These are phyloP conservation scores for Aproaerema taeniolella DNA, from an alignment of 2,888 invertebrate genomes.

Conservation along the genomic window DNA sequence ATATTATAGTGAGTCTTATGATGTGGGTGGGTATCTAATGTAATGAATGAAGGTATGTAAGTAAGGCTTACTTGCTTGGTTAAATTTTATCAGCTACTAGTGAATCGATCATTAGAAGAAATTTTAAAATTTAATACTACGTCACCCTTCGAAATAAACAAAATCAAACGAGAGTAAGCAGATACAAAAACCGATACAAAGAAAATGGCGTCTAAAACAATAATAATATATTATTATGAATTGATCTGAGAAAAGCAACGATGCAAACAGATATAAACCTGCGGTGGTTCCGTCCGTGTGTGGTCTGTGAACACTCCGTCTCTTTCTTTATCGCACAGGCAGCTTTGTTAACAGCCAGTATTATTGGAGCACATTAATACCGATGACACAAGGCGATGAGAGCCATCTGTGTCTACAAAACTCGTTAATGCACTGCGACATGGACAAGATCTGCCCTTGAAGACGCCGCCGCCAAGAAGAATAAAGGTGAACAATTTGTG, in stretches of 20 bases:
- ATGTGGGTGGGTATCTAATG: too few relatives aligned
- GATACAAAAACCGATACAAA: too few relatives aligned
- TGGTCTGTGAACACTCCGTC: slow-evolving; percentile 60
- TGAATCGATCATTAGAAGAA: too few relatives aligned
- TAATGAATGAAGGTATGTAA: too few relatives aligned
- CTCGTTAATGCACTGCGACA: slow-evolving; percentile 51
- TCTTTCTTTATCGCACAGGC: slow-evolving; percentile 56
- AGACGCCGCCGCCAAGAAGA: slow-evolving; percentile 37
- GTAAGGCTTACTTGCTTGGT: too few relatives aligned
- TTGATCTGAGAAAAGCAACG: slow-evolving; percentile 7
- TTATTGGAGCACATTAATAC: slow-evolving; percentile 71
- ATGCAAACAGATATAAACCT: slow-evolving; percentile 5
- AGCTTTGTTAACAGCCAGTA: slow-evolving; percentile 64
- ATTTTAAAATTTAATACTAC: too few relatives aligned
- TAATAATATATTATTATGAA: too few relatives aligned
- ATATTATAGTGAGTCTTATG: too few relatives aligned
- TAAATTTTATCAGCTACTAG: too few relatives aligned
- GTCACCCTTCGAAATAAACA: too few relatives aligned
- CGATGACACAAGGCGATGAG: slow-evolving; percentile 71
- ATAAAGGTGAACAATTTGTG: slow-evolving; percentile 22
- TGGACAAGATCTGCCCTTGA: slow-evolving; percentile 66
- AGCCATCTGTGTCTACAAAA: slow-evolving; percentile 71
- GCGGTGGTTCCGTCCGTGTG: slow-evolving; percentile 50
- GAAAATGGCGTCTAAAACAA: too few relatives aligned
- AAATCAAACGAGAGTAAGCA: too few relatives aligned